Percentiles rank a stretch among this genome's conserved stretches.
Conservation (phyloP, 2,888 invertebrate species). For the Mimachlamys varia region DNA sequence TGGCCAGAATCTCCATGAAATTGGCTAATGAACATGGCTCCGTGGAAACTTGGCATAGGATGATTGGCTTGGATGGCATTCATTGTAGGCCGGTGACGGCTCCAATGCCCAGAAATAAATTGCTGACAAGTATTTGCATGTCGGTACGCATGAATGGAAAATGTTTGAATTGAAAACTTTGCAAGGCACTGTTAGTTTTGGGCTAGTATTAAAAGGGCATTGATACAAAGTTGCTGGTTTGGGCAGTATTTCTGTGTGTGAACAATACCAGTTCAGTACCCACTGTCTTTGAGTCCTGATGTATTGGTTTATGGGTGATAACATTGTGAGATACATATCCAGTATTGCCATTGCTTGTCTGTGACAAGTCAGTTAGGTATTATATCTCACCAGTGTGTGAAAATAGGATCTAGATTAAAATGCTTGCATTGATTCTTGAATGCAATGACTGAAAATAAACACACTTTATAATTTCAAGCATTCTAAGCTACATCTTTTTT, state of each 20-base stretch:
- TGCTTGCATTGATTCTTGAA: no score
- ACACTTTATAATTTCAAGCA: no score
- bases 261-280: not conserved
- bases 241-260: not conserved
- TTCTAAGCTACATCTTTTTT: no score
- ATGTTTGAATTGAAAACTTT: not conserved
- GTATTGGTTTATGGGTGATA: not conserved
- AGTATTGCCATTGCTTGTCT: no score
- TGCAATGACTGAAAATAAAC: no score
- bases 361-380: no score
- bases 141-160: not conserved
- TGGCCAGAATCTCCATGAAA: not conserved
- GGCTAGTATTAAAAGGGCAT: not conserved
- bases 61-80: conserved; percentile 5
- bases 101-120: not conserved
- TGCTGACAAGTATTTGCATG: not conserved
- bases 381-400: no score
- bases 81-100: not conserved
- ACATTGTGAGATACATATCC: no score
- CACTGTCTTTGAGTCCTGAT: not conserved
- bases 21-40: conserved; percentile 17
- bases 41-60: not conserved
- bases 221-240: not conserved
- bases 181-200: not conserved
- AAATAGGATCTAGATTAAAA: no score